Evolutionary conservation across 2,888 invertebrate species (phyloP).

Genomic region (Chaitophorus viminalis): DNA sequence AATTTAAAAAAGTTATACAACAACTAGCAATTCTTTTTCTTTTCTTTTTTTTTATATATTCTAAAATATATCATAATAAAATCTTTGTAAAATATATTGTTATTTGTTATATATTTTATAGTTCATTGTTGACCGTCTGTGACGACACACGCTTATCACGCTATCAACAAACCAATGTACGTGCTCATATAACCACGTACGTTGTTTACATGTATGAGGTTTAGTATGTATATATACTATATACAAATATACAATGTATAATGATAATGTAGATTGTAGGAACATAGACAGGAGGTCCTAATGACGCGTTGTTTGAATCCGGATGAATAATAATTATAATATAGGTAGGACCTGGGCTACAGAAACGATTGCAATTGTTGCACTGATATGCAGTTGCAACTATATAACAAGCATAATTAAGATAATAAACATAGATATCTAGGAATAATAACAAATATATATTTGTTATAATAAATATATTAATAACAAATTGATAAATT

Average conservation of each 20-base stretch:
- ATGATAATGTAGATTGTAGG: background rate
- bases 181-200: background rate
- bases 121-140: background rate
- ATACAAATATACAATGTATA: background rate
- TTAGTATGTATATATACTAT: background rate
- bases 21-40: too few species aligned
- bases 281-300: background rate
- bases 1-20: background rate
- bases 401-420: background rate
- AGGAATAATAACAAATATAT: too few species aligned
- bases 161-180: background rate
- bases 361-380: constrained; percentile 4
- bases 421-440: too few species aligned
- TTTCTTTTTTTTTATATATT: too few species aligned
- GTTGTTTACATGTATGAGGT: background rate
- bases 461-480: too few species aligned
- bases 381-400: background rate
- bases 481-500: too few species aligned
- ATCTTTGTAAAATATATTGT: background rate
- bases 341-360: background rate
- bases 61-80: background rate
- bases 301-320: constrained; percentile 32
- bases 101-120: background rate
- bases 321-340: constrained; percentile 16
- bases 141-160: background rate